Evolutionary conservation across 2,888 invertebrate species (phyloP).

Genomic region (Hirtodrosophila duncani): DNA sequence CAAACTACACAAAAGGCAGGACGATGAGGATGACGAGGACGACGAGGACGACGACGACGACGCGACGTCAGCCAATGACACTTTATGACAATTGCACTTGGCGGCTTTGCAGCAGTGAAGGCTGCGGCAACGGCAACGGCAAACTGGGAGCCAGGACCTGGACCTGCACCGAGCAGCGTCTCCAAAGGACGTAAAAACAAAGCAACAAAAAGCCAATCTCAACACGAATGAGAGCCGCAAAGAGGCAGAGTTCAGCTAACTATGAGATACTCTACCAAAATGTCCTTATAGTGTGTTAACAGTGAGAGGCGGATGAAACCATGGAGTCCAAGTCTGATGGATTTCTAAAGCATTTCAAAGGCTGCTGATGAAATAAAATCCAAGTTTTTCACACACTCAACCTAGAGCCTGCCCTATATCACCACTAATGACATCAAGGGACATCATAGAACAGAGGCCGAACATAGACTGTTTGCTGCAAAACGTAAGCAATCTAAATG

Average conservation of each 20-base stretch:
- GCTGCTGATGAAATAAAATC: no score
- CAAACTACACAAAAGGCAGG: constrained; percentile 35
- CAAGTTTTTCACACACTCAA: no score
- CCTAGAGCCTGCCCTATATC: no score
- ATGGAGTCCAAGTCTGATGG: no score
- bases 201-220: constrained; percentile 11
- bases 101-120: constrained; percentile 41
- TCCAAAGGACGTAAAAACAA: constrained; percentile 14
- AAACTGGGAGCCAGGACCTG: background rate
- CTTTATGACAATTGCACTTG: constrained; percentile 75
- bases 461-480: no score
- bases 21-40: constrained; percentile 3
- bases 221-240: constrained; percentile 1
- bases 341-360: no score
- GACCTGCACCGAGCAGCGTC: constrained; percentile 16
- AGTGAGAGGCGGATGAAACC: no score
- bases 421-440: no score
- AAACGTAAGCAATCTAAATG: no score
- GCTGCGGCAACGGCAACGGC: constrained; percentile 4
- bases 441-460: no score
- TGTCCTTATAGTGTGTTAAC: no score
- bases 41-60: constrained; percentile 11
- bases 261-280: constrained; percentile 8
- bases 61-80: constrained; percentile 70
- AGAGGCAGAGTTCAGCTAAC: constrained; percentile 24